A percentile compares a stretch with the other conserved stretches of the same genome.
These are phyloP conservation scores for Melanotus villosus DNA, from an alignment of 2,888 invertebrate genomes.

Conservation along the genomic window DNA sequence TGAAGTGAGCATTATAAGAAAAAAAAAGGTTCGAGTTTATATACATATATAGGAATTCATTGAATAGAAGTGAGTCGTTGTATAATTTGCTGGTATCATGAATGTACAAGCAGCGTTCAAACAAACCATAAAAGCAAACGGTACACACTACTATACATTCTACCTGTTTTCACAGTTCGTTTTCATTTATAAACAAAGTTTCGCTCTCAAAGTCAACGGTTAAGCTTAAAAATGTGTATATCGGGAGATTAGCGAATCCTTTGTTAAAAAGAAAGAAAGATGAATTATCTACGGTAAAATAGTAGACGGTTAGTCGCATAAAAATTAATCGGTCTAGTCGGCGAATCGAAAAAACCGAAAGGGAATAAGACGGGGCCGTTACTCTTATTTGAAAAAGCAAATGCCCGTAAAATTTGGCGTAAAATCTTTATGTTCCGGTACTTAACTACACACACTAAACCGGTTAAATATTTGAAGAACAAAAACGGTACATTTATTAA, in stretches of 20 bases:
- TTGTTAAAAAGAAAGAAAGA: background rate
- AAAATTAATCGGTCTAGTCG: conserved; percentile 21
- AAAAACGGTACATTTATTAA: conserved; percentile 40
- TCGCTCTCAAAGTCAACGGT: conserved; percentile 25
- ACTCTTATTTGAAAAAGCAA: conserved; percentile 33
- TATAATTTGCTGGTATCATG: conserved; percentile 30
- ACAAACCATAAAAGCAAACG: conserved; percentile 43
- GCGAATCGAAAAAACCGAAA: conserved; percentile 1
- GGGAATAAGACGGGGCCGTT: conserved; percentile 10
- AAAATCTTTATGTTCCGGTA: conserved; percentile 41
- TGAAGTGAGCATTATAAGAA: background rate
- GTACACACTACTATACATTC: conserved; percentile 34
- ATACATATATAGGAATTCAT: conserved; percentile 13
- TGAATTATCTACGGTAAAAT: background rate
- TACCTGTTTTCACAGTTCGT: conserved; percentile 28
- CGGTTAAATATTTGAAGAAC: conserved; percentile 42
- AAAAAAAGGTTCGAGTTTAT: background rate
- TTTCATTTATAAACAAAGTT: conserved; percentile 37
- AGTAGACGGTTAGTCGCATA: background rate
- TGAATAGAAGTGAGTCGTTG: conserved; percentile 23
- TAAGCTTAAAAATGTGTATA: background rate
- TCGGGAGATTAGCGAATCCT: background rate
- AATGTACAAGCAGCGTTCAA: conserved; percentile 34
- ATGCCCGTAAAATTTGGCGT: conserved; percentile 37
- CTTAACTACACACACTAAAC: conserved; percentile 34